phyloP scores from a whole-genome alignment of 2,113 vertebrate species.

The Pogonocichla stellata region DNA sequence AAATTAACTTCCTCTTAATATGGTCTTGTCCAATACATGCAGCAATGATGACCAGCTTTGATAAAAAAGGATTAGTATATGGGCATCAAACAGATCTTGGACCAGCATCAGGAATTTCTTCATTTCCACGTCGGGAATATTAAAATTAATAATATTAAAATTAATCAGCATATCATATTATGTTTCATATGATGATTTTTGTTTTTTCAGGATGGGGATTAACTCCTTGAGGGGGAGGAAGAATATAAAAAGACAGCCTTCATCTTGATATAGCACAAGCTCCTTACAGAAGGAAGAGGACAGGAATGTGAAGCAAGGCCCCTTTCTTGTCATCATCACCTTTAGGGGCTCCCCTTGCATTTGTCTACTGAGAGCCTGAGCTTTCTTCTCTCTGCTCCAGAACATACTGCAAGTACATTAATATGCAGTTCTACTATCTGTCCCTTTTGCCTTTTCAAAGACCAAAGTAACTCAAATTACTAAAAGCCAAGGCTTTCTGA shows the following conservation, averaged over 20 bases:
- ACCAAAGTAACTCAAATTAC: not conserved
- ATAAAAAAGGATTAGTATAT: not conserved
- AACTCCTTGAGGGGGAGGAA: not conserved
- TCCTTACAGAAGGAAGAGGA: not conserved
- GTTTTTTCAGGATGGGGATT: not conserved
- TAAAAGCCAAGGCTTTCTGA: not conserved
- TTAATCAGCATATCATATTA: not conserved
- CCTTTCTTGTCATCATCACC: not conserved
- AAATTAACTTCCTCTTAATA: not conserved
- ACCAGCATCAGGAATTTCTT: not conserved
- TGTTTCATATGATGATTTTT: not conserved
- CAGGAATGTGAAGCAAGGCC: not conserved
- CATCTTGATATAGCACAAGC: not conserved
- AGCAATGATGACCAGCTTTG: not conserved
- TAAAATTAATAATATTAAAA: not conserved
- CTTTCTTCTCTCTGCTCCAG: not conserved
- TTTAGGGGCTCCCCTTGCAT: not conserved
- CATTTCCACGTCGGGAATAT: not conserved
- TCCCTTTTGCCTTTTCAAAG: not conserved
- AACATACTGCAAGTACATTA: not conserved
- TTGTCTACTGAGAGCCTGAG: not conserved
- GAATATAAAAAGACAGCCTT: not conserved
- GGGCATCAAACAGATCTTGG: not conserved
- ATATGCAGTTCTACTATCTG: not conserved
- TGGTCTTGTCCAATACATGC: not conserved